Base-by-base conservation (phyloP, 2,797 vertebrate genomes). In the Schizopygopsis pylzovi region DNA sequence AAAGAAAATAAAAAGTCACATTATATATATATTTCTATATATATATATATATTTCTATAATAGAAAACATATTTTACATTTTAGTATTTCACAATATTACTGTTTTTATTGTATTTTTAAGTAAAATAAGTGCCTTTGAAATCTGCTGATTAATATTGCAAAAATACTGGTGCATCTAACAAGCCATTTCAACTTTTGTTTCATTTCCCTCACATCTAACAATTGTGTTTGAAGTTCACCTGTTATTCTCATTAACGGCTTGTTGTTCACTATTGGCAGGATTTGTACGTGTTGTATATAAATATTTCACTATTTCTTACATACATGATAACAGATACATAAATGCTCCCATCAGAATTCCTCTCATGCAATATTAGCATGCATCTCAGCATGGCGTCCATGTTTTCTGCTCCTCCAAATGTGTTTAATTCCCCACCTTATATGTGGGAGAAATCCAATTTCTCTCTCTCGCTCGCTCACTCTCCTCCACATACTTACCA, bases 391-490 rank as follows among this genome's bases (percentile, higher is more conserved):
- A 28, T 68, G 59, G 15, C 22, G 0, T 47, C 16, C 18, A 70
- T 71, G 87, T 87, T 84, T 59, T 68, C n/a, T 25, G 12, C 41
- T 41, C 1, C 39, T 71, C 78, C 75, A 85, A 91, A 94, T 93
- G 91, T 89, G 83, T 82, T 90, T 91, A 68, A 63, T 47, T 43
- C 73, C 9, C 63, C 59, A 82, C 39, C 45, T 1, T 76, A 75
- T 76, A 59, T 85, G 65, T 72, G 22, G 22, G 33, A 77, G 52
- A 73, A 84, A 87, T 81, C 77, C 76, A 86, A 86, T 87, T 54
- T 41, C 63, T 81, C 20, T 39, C 49, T 79, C 52, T 15, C n/a
- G 1, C 83, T 43, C n/a, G 1, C 75, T 56, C n/a, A 16, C 63
- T 61, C 76, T 41, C 37, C 73, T 22, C 73, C 82, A 63, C 84